A percentile compares a stretch with the other conserved stretches of the same genome.
phyloP scores from a whole-genome alignment of 2,797 vertebrate species.

The Anniella stebbinsi region DNA sequence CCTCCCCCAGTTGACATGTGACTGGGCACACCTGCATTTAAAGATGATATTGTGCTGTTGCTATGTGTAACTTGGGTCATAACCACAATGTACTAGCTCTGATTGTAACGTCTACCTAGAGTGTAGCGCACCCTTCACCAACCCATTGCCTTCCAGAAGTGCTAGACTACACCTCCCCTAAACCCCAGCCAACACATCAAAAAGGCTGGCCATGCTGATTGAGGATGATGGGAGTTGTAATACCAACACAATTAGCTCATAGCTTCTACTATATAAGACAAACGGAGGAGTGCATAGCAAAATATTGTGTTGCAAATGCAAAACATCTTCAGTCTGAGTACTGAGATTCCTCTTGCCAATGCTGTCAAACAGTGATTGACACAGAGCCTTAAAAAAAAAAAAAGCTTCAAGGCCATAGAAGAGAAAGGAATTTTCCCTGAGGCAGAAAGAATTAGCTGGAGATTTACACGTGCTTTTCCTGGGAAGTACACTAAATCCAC shows the following conservation, averaged over 20 bases:
- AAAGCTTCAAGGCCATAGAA: conserved; percentile 42
- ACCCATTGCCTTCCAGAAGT: too few relatives aligned
- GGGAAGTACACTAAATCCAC: conserved; percentile 68
- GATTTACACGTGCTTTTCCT: conserved; percentile 60
- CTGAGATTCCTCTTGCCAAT: background rate
- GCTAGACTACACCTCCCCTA: too few relatives aligned
- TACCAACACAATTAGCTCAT: background rate
- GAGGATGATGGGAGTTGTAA: background rate
- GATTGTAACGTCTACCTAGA: too few relatives aligned
- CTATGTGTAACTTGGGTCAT: too few relatives aligned
- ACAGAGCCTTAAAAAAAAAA: conserved; percentile 27
- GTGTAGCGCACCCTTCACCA: too few relatives aligned
- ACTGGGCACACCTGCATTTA: too few relatives aligned
- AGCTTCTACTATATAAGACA: background rate
- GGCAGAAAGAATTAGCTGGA: conserved; percentile 59
- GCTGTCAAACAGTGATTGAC: conserved; percentile 17
- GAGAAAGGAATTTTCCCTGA: conserved; percentile 61
- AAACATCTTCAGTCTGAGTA: background rate
- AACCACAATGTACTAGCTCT: too few relatives aligned
- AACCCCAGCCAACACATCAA: too few relatives aligned
- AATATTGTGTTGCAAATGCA: conserved; percentile 1
- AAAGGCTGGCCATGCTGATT: too few relatives aligned
- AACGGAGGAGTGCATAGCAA: background rate
- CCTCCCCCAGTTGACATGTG: too few relatives aligned
- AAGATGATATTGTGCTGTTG: too few relatives aligned